phyloP scores from a whole-genome alignment of 2,888 invertebrate species.

The Bombylius discolor region DNA sequence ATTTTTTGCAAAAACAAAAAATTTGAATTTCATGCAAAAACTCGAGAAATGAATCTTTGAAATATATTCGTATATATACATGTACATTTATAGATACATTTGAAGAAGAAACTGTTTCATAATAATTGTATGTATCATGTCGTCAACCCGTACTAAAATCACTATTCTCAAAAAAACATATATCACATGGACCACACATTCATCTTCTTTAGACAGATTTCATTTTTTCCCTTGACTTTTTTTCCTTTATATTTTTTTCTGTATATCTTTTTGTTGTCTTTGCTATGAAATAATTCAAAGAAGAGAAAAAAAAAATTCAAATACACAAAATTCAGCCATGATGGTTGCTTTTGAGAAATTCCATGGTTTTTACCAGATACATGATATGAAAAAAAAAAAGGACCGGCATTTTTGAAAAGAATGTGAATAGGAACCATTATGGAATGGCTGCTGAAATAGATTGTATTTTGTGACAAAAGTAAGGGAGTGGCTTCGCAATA shows the following conservation, averaged over 20 bases:
- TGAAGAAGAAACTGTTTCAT: background rate
- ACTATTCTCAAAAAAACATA: background rate
- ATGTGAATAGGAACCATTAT: background rate
- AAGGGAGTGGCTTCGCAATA: background rate
- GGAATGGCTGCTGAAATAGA: background rate
- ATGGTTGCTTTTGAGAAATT: conserved; percentile 8
- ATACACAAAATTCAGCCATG: conserved; percentile 1
- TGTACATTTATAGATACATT: background rate
- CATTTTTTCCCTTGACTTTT: background rate
- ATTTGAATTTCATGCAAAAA: conserved; percentile 2
- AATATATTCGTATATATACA: background rate
- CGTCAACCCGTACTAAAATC: background rate
- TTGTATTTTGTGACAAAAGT: background rate
- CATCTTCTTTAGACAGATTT: conserved; percentile 1
- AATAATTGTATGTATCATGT: background rate
- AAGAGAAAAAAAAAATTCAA: background rate
- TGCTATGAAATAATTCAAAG: background rate
- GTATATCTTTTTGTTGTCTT: background rate
- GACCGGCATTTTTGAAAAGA: background rate
- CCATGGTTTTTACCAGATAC: background rate
- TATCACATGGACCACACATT: conserved; percentile 8
- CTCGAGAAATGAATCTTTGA: background rate
- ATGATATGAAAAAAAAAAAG: background rate
- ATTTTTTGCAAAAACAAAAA: background rate
- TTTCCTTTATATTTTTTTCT: too few relatives aligned